Evolutionary conservation across 2,888 invertebrate genomes (phyloP), one percentile per base, ranked within the genome.

Genomic region (Seira sanloemensis): DNA sequence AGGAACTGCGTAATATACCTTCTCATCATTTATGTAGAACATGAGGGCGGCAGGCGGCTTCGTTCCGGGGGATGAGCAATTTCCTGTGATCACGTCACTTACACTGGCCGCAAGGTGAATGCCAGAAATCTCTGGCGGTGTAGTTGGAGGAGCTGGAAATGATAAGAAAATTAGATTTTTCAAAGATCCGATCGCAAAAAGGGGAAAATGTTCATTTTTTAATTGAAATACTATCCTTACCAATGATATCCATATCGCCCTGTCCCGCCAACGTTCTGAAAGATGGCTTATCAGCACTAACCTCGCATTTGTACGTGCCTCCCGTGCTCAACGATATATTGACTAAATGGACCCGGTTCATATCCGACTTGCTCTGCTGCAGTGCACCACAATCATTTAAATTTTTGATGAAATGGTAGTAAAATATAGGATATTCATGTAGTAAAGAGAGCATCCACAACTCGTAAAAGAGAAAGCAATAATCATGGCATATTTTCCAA

Each of bases 61-160:
- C 82, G 95, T 95, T 90, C 94, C 93, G 58, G 94, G 95, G 54
- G 95, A 95, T 50, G 95, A 95, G 91, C 95, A 95, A 91, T 95
- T 95, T 86, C 95, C 92, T 90, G 94, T 94, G 90, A 95, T 92
- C 86, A 93, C 94, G 91, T 95, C 95, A 68, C 95, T 95, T 91
- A 94, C 94, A 91, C 94, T 94, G 65, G 82, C 85, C 54, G 81
- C 83, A 62, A 82, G 73, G 58, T 79, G 82, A 25, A 87, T 72
- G 75, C 88, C 88, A 80, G 82, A 84, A 21, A 89, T 88, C 71
- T 85, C 87, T 62, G 89, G 89, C 62, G 78, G 86, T 58, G 82
- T 66, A 21, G 82, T 78, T 50, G 89, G 89, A 73, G 88, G 89
- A 82, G 89, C 89, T 88, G 81, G 68, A 82, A 86, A 75, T 84